phyloP scores from a whole-genome alignment of 2,888 invertebrate species.

The Coelopa pilipes region DNA sequence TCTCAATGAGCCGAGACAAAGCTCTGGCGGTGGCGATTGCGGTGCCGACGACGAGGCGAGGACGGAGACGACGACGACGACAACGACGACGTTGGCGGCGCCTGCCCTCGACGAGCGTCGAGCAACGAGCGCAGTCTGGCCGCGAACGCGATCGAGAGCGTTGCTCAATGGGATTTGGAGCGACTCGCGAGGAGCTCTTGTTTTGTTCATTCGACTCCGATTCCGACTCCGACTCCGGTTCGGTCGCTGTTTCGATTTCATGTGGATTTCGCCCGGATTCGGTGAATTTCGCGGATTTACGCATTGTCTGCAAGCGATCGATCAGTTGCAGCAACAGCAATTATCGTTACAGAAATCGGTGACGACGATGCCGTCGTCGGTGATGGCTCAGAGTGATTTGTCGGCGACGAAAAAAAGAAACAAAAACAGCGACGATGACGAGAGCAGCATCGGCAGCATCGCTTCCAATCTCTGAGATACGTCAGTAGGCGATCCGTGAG shows the following conservation, averaged over 20 bases:
- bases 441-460: too few relatives aligned
- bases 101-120: constrained; percentile 21
- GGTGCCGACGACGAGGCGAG: neutral
- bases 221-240: too few relatives aligned
- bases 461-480: too few relatives aligned
- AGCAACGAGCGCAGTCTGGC: constrained; percentile 40
- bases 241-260: too few relatives aligned
- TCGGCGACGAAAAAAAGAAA: too few relatives aligned
- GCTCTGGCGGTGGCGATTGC: neutral
- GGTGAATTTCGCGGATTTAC: constrained; percentile 3
- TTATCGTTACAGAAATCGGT: too few relatives aligned
- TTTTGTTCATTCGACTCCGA: too few relatives aligned
- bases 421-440: too few relatives aligned
- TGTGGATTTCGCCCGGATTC: neutral
- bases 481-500: too few relatives aligned
- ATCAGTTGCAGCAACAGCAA: too few relatives aligned
- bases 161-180: constrained; percentile 32
- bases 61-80: neutral
- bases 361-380: too few relatives aligned
- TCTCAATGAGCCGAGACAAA: constrained; percentile 36
- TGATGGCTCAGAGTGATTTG: too few relatives aligned
- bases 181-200: constrained; percentile 18
- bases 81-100: constrained; percentile 18
- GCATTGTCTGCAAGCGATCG: neutral
- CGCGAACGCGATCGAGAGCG: constrained; percentile 47